Base-by-base conservation (phyloP, 2,113 vertebrate genomes). In the Sciurus niger region DNA sequence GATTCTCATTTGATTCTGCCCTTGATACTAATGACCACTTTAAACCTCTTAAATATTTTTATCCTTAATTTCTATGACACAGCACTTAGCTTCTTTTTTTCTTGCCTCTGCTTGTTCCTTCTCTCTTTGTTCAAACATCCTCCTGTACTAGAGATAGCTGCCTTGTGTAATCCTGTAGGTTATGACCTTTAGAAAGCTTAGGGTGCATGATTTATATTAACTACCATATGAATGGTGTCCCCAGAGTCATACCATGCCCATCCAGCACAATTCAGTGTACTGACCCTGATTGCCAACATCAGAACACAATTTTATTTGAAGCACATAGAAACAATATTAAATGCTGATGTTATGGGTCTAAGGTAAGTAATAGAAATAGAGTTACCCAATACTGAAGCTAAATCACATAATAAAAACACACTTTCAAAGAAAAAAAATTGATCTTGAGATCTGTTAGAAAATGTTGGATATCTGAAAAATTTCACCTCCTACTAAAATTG, bases 221-320 rank as follows among this genome's bases (percentile, higher is more conserved):
- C 12, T 25, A 4, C 4, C 37, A 8, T 2, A 16, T 9, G 40
- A 76, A 30, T 53, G 24, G 16, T 79, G 4, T 12, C 32, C 28
- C 3, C 48, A 37, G 53, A 70, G 9, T 77, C 48, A 63, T 58
- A 18, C 0, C 14, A 8, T n/a, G 24, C 17, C 86, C 58, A 43
- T 10, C 5, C 24, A 48, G 48, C 32, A n/a, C 13, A 46, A 13
- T 4, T 77, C 77, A 65, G 3, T 73, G 8, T 48, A 18, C 43
- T 80, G 40, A 89, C 9, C 20, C 7, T 82, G 40, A 72, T 79
- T 37, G 48, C 43, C 60, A 82, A 67, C 20, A 13, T 88, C 51
- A 55, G 73, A 80, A 63, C 7, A 65, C n/a, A 43, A 60, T 48
- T 94, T 79, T 79, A 78, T 79, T 72, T 87, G 53, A 83, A 93